Conservation (phyloP, 2,888 invertebrate species). For the Acrocera orbiculus region DNA sequence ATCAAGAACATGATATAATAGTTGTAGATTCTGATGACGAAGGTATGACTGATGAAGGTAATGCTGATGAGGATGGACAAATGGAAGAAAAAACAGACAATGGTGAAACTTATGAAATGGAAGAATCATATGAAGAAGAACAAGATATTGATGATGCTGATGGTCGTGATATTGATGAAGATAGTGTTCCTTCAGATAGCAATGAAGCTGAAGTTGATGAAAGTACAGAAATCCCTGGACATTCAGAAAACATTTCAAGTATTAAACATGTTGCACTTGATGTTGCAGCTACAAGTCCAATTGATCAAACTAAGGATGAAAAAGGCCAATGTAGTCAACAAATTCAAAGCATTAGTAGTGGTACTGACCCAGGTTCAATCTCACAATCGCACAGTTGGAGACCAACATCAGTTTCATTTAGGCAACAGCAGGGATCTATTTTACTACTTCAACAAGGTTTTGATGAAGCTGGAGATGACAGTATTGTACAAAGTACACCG, state of each 20-base stretch:
- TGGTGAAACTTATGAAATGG: constrained; percentile 39
- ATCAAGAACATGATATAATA: constrained; percentile 69
- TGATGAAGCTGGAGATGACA: constrained; percentile 36
- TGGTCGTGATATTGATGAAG: constrained; percentile 33
- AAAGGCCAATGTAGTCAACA: constrained; percentile 34
- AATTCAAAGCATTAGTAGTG: constrained; percentile 62
- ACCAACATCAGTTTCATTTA: constrained; percentile 22
- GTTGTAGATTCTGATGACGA: constrained; percentile 60
- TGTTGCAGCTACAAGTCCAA: constrained; percentile 18
- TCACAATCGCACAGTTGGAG: constrained; percentile 18
- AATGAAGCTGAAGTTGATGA: constrained; percentile 49
- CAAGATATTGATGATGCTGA: constrained; percentile 41
- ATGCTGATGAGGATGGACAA: constrained; percentile 36
- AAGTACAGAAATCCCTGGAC: constrained; percentile 45
- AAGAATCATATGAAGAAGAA: constrained; percentile 32
- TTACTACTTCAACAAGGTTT: constrained; percentile 20
- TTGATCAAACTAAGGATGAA: constrained; percentile 17
- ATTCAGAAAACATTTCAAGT: constrained; percentile 26
- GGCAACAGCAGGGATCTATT: constrained; percentile 21
- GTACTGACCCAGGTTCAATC: constrained; percentile 36
- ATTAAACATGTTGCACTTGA: constrained; percentile 33
- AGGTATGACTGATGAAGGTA: constrained; percentile 35
- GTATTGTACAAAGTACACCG: constrained; percentile 81
- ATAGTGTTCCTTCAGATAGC: constrained; percentile 38
- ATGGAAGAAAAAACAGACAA: constrained; percentile 36